Conservation (phyloP, 2,888 invertebrate genomes). For the Eurytoma adleriae region DNA sequence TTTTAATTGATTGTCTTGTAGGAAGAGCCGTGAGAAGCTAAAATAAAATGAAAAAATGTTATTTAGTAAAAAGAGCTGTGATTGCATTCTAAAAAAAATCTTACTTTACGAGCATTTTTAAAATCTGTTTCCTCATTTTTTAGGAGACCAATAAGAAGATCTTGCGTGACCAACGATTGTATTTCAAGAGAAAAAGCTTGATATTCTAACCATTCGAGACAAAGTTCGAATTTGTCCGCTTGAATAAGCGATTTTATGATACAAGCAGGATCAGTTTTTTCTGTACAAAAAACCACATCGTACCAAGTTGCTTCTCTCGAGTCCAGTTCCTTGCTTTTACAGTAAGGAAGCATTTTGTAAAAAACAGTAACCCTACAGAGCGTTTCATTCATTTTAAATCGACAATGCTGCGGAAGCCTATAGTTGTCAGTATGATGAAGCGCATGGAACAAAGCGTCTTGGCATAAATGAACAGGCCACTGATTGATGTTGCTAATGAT, state of each 20-base stretch:
- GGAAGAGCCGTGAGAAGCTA: constrained; percentile 81
- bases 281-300: constrained; percentile 67
- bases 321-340: constrained; percentile 54
- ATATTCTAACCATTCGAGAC: constrained; percentile 84
- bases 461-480: constrained; percentile 69
- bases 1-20: constrained; percentile 78
- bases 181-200: constrained; percentile 80
- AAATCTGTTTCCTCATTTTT: constrained; percentile 75
- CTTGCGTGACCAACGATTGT: constrained; percentile 78
- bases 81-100: not conserved
- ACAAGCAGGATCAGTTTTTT: constrained; percentile 77
- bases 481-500: constrained; percentile 67
- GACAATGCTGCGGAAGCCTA: constrained; percentile 66
- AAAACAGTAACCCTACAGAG: constrained; percentile 68
- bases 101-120: constrained; percentile 68
- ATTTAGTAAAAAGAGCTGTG: not conserved
- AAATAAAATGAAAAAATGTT: constrained; percentile 21
- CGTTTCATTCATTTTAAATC: constrained; percentile 66
- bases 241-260: constrained; percentile 79
- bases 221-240: constrained; percentile 81
- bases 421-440: constrained; percentile 65
- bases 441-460: constrained; percentile 66
- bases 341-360: constrained; percentile 70
- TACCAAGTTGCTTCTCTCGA: constrained; percentile 65
- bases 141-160: constrained; percentile 79